Conservation (phyloP, 2,888 invertebrate genomes). For the Gastrophysa polygoni region DNA sequence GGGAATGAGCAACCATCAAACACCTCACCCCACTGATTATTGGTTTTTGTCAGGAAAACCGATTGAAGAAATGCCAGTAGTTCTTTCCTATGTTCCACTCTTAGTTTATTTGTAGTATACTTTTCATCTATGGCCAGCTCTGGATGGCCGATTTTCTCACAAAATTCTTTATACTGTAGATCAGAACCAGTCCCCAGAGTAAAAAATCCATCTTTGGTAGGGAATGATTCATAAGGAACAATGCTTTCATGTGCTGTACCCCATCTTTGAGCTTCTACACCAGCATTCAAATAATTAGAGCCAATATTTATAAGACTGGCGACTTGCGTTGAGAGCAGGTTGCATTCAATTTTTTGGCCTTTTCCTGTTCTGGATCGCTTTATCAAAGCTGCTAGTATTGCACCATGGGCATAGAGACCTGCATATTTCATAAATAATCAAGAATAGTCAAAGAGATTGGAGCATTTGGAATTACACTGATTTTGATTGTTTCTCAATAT, state of each 20-base stretch:
- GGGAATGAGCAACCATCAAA: conserved; percentile 82
- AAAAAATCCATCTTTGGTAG: conserved; percentile 80
- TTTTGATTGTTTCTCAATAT: too few species aligned
- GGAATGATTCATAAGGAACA: conserved; percentile 92
- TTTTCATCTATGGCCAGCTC: conserved; percentile 68
- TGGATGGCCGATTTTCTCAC: conserved; percentile 66
- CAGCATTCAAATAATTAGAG: conserved; percentile 87
- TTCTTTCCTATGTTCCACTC: conserved; percentile 78
- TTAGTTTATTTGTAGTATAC: conserved; percentile 72
- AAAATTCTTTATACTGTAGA: conserved; percentile 76
- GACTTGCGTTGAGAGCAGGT: conserved; percentile 92
- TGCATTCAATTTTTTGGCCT: conserved; percentile 93
- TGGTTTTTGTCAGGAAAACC: conserved; percentile 67
- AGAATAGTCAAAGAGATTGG: too few species aligned
- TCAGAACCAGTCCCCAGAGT: conserved; percentile 90
- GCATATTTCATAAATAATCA: conserved; percentile 17
- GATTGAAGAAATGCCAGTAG: conserved; percentile 68
- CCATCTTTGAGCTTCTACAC: conserved; percentile 75
- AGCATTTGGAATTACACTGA: too few species aligned
- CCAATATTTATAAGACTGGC: conserved; percentile 88
- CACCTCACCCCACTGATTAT: conserved; percentile 73
- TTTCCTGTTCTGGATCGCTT: conserved; percentile 75
- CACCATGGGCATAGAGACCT: conserved; percentile 90
- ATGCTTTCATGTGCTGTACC: conserved; percentile 96
- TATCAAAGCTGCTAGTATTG: conserved; percentile 88